Base-by-base conservation (phyloP, 2,888 invertebrate genomes). In the Stenchaetothrips biformis region DNA sequence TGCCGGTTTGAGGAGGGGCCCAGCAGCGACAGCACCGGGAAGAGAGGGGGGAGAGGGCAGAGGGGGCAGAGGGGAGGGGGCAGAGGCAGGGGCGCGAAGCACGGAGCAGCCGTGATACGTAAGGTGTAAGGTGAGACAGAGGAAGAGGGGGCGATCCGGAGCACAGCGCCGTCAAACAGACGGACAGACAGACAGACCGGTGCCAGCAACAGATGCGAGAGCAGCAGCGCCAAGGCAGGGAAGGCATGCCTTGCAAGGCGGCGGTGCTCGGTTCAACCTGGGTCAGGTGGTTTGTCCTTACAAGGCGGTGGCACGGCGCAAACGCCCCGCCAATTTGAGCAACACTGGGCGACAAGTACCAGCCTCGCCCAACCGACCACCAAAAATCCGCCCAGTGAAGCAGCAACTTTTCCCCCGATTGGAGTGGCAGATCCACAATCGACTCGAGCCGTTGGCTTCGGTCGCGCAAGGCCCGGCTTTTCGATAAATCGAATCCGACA, bases 231-330 rank as follows among this genome's bases (percentile, higher is more conserved):
- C 16, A 13, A 18, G 67, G 8, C 25, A 25, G 67, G 67, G 11
- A 1, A 25, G 25, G 67, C 67, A 25, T 74, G 67, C 11, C 67
- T 37, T 37, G 37, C 67, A 74, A 74, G 7, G 25, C 67, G 67
- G 67, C 25, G 11, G 67, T 21, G 37, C 21, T 21, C 67, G 67
- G 67, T 74, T 74, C 67, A 74, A 25, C 67, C 7, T 21, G 67
- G 67, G 67, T 74, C 67, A 74, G 67, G 67, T 25, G 67, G 67
- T 74, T 8, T 74, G 6, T 21, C 67, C 67, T 7, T 74, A 74
- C 67, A 25, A 11, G 67, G 67, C 59, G 59, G 59, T 37, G 37
- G 37, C 4, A 4, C 37, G 2, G 37, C 37, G 37, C 37, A 37
- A 37, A 37, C 37, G 67, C 67, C 67, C 25, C 67, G 18, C 59